Percentiles rank a stretch among this genome's conserved stretches.
phyloP scores from a whole-genome alignment of 2,888 invertebrate species.

The Drosophila leonis region DNA sequence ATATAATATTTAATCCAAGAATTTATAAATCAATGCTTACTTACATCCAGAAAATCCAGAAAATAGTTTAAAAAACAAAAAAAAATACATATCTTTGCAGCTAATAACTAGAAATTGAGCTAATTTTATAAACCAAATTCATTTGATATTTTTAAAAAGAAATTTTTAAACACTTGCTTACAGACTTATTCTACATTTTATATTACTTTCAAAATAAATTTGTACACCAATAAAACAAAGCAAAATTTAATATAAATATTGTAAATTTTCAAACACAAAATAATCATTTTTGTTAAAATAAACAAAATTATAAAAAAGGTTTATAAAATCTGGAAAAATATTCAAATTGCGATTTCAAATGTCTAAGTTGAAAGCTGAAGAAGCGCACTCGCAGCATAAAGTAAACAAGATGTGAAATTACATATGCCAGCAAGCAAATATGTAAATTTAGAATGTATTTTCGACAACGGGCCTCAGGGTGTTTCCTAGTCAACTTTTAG shows the following conservation, averaged over 20 bases:
- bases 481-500: neutral
- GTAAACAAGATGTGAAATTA: neutral
- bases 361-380: no score
- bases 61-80: no score
- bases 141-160: no score
- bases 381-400: neutral
- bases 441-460: constrained; percentile 1
- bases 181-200: no score
- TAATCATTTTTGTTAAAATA: neutral
- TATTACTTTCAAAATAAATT: neutral
- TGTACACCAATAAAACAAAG: neutral
- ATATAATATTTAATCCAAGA: no score
- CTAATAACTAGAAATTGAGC: no score
- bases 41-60: no score
- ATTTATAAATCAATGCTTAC: no score
- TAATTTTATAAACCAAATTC: no score
- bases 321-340: neutral
- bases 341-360: neutral
- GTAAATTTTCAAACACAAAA: neutral
- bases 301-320: neutral
- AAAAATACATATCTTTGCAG: no score
- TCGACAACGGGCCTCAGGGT: neutral
- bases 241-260: neutral
- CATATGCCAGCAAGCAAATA: neutral
- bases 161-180: no score